Base-by-base conservation (phyloP, 2,888 invertebrate species). In the Choreutis nemorana region DNA sequence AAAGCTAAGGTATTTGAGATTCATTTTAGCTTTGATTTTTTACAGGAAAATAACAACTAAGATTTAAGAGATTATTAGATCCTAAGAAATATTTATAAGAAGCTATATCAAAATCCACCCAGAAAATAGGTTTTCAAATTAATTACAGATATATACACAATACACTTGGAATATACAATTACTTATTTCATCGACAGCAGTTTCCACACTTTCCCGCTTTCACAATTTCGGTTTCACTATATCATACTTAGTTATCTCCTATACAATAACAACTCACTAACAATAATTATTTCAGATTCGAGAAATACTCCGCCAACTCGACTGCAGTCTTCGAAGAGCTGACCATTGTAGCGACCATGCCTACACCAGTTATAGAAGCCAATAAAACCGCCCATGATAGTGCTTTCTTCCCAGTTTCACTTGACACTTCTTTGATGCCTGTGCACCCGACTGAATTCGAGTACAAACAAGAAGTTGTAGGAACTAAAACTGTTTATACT, bases 401-500 rank as follows among this genome's bases (percentile, higher is more conserved):
- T 2, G 49, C 57, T 0, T 75, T 79, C 36, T 79, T 60, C 42
- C 83, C 84, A 0, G 62, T 81, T 3, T 73, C 83, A 4, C 35
- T 82, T 14, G 59, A 71, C 26, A 61, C 70, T 2, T 62, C 68
- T 2, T 71, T 83, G 10, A 58, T 78, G 50, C 83, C 84, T 3
- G 41, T 84, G n/a, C 55, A 66, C 25, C 42, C 60, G 1, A 32
- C 45, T 6, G 50, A 62, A 3, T 77, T 56, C 34, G 43, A 44
- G 0, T 79, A 64, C 34, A 42, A 29, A 1, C 40, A 42, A 18
- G 33, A 33, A 2, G 30, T 18, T 1, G 30, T 37, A 1, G 46
- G 38, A 0, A 36, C 30, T 2, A 38, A 27, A 0, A 55, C 58
- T 0, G 34, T 47, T 2, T 56, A 52, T 23, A 53, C 42, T 1